These are phyloP conservation scores for Aphelenchoides avenae DNA, from an alignment of 1,140 invertebrate genomes.

Conservation along the genomic window DNA sequence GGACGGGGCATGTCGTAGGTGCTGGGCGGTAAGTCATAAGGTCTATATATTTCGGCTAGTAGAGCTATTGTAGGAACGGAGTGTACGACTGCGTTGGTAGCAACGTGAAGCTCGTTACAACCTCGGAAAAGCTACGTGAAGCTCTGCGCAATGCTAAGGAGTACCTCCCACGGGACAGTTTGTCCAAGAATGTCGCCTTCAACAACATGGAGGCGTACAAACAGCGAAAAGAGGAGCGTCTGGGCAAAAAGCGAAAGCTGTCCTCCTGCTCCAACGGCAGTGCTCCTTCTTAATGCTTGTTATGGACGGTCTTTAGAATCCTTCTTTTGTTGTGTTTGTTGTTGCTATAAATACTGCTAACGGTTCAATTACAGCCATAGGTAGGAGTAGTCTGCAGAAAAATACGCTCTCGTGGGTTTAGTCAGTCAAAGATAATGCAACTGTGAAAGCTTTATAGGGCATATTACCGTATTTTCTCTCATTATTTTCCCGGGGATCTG, in stretches of 20 bases:
- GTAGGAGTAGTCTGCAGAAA: too few relatives aligned
- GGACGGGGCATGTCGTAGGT: slow-evolving; percentile 1
- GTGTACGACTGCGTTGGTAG: slow-evolving; percentile 5
- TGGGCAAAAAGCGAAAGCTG: slow-evolving; percentile 9
- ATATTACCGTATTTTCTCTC: too few relatives aligned
- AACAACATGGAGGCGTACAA: slow-evolving; percentile 13
- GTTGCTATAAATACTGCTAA: too few relatives aligned
- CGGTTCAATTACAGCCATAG: too few relatives aligned
- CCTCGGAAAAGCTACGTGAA: background rate
- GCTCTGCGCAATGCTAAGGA: slow-evolving; percentile 1
- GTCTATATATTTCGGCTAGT: slow-evolving; percentile 3
- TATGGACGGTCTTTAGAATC: too few relatives aligned
- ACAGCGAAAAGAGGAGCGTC: slow-evolving; percentile 6
- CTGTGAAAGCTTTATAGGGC: too few relatives aligned
- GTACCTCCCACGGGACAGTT: background rate
- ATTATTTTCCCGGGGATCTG: too few relatives aligned
- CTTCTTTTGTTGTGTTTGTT: too few relatives aligned
- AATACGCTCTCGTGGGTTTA: too few relatives aligned
- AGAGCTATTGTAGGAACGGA: background rate
- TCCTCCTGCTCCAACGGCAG: too few relatives aligned
- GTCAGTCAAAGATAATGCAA: too few relatives aligned
- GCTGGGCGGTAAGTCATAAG: background rate
- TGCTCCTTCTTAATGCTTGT: too few relatives aligned
- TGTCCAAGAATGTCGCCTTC: slow-evolving; percentile 17
- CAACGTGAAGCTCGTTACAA: background rate